Evolutionary conservation across 2,888 invertebrate species (phyloP).

Genomic region (Trachelus tabidus): DNA sequence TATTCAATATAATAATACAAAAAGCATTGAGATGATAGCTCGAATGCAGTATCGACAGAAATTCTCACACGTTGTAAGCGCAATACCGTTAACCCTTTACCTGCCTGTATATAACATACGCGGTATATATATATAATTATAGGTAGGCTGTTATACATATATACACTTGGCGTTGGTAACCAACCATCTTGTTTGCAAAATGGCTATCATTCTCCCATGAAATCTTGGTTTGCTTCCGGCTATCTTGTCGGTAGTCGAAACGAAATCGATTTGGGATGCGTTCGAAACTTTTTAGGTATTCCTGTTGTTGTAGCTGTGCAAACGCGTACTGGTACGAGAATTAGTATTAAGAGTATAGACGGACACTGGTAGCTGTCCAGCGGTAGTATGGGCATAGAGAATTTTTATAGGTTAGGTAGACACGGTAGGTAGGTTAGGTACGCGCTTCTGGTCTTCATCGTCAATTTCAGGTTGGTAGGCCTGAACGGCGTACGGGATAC

Average conservation of each 20-base stretch:
- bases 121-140: background rate
- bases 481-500: background rate
- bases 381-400: background rate
- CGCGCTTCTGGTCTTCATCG: background rate
- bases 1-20: background rate
- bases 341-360: background rate
- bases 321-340: background rate
- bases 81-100: background rate
- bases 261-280: conserved; percentile 17
- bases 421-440: background rate
- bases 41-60: background rate
- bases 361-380: background rate
- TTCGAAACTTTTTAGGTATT: background rate
- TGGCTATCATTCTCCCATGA: conserved; percentile 30
- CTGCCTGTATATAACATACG: background rate
- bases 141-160: background rate
- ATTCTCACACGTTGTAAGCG: background rate
- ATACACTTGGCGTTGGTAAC: background rate
- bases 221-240: conserved; percentile 8
- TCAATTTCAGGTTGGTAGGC: background rate
- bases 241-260: conserved; percentile 2
- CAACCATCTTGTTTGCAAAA: conserved; percentile 31
- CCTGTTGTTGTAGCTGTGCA: background rate
- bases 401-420: background rate
- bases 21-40: background rate